A percentile compares a stretch with the other conserved stretches of the same genome.
These are phyloP conservation scores for Drosophila nigromelanica DNA, from an alignment of 1,140 invertebrate species.

Conservation along the genomic window DNA sequence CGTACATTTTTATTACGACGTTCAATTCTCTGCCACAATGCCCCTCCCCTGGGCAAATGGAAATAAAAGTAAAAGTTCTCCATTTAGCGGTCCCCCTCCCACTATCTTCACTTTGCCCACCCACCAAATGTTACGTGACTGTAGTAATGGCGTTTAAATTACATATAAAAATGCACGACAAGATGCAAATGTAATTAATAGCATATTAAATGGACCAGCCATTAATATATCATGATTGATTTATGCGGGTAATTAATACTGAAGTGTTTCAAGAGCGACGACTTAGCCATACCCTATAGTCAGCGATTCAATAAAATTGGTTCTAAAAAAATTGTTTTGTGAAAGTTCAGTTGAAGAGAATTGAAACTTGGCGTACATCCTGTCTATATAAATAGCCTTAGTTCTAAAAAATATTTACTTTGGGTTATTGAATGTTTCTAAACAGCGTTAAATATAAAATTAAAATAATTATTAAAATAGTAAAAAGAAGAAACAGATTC, in stretches of 20 bases:
- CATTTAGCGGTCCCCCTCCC: background rate
- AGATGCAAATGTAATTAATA: conserved; percentile 76
- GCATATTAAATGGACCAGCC: conserved; percentile 67
- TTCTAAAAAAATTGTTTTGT: no score
- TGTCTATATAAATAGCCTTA: no score
- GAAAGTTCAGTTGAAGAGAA: no score
- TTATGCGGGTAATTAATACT: conserved; percentile 71
- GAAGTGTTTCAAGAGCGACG: background rate
- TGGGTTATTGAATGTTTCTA: no score
- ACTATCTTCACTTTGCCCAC: background rate
- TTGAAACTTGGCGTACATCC: no score
- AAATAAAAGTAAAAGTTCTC: conserved; percentile 14
- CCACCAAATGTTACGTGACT: background rate
- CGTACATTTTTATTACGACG: conserved; percentile 38
- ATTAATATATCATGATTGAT: conserved; percentile 74
- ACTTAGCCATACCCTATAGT: background rate
- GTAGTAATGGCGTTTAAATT: conserved; percentile 56
- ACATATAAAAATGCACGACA: conserved; percentile 52
- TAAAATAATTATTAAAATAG: no score
- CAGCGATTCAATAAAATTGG: background rate
- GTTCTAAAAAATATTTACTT: no score
- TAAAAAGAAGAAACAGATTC: no score
- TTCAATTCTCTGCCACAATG: conserved; percentile 17
- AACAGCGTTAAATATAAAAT: no score
- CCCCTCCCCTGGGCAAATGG: background rate